phyloP scores from a whole-genome alignment of 30 jellyfish, hydroid and myxozoan species.

The Chrysaora quinquecirrha region DNA sequence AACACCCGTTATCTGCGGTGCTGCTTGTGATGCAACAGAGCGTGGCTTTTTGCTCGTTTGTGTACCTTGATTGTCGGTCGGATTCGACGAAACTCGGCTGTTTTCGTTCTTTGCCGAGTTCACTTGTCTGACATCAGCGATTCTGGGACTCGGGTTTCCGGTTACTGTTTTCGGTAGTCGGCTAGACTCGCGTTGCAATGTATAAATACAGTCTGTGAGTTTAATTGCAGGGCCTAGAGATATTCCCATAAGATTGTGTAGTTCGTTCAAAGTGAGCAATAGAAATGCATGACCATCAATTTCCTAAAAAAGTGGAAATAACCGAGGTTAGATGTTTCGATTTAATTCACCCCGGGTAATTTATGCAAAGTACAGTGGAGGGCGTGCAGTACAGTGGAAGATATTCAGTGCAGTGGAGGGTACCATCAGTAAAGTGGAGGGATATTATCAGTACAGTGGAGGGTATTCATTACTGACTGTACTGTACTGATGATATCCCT shows the following conservation, averaged over 20 bases:
- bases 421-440: too few relatives aligned
- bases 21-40: conserved; percentile 33
- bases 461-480: too few relatives aligned
- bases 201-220: conserved; percentile 79
- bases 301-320: conserved; percentile 81
- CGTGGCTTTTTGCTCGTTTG: conserved; percentile 24
- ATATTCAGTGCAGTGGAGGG: too few relatives aligned
- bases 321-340: too few relatives aligned
- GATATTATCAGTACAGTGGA: too few relatives aligned
- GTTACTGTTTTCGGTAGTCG: conserved; percentile 43
- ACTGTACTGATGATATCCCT: too few relatives aligned
- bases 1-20: conserved; percentile 55
- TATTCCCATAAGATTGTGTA: conserved; percentile 82
- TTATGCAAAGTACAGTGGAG: too few relatives aligned
- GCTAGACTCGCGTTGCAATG: conserved; percentile 79
- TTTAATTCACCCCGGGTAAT: too few relatives aligned
- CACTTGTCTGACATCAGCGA: not conserved
- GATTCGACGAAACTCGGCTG: conserved; percentile 15
- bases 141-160: not conserved
- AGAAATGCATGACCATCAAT: conserved; percentile 94
- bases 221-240: conserved; percentile 86
- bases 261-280: conserved; percentile 90
- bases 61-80: not conserved
- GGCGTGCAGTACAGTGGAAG: too few relatives aligned
- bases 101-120: conserved; percentile 1